These are phyloP conservation scores for Cyanocitta stelleri DNA, from an alignment of 2,113 vertebrate genomes.

Conservation along the genomic window DNA sequence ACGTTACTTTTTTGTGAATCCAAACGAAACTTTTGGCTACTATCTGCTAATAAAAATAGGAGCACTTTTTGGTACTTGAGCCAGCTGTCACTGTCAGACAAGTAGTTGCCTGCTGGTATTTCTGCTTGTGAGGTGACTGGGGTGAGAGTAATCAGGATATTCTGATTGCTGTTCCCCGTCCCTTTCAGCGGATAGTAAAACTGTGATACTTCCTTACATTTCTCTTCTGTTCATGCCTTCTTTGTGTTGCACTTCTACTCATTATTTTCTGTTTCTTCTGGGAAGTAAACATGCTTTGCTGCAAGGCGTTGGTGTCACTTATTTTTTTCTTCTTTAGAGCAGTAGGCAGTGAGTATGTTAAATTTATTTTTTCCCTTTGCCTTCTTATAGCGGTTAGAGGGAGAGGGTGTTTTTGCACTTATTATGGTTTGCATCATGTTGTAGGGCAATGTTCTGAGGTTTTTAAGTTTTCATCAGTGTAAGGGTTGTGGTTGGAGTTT, in stretches of 20 bases:
- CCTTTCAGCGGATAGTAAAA: not conserved
- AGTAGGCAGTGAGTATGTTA: not conserved
- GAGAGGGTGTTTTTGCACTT: not conserved
- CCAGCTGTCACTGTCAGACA: slow-evolving; percentile 62
- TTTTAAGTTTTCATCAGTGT: slow-evolving; percentile 37
- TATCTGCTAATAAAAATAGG: slow-evolving; percentile 51
- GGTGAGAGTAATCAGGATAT: not conserved
- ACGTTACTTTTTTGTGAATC: not conserved
- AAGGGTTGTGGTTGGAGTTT: slow-evolving; percentile 28
- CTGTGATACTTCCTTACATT: not conserved
- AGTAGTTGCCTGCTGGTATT: slow-evolving; percentile 8
- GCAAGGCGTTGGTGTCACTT: not conserved
- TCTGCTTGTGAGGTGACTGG: not conserved
- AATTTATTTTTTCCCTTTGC: not conserved
- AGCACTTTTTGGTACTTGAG: slow-evolving; percentile 23
- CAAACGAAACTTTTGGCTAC: slow-evolving; percentile 30
- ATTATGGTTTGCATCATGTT: slow-evolving; percentile 1
- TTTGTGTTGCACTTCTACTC: not conserved
- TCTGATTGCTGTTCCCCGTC: not conserved
- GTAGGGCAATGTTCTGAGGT: slow-evolving; percentile 49
- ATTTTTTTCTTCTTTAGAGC: not conserved
- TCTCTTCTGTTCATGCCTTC: not conserved
- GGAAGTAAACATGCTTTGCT: not conserved
- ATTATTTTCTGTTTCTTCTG: not conserved
- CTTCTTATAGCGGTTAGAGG: not conserved